Conservation (phyloP, 2,888 invertebrate species). For the Sinopyrophorus schimmeli region DNA sequence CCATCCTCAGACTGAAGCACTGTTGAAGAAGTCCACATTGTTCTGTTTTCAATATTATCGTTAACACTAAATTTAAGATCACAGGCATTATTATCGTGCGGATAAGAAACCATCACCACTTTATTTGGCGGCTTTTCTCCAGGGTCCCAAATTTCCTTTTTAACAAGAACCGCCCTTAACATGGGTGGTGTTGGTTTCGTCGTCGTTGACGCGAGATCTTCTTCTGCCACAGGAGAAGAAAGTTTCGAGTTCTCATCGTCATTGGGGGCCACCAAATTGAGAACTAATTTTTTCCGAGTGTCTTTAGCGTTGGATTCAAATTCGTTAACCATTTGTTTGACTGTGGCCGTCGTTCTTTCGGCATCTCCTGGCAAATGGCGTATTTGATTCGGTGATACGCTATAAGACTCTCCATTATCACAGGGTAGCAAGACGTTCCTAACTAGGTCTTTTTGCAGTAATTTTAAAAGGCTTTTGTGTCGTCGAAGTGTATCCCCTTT, state of each 20-base stretch:
- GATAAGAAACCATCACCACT: conserved; percentile 37
- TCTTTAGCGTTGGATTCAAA: conserved; percentile 65
- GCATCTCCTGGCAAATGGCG: conserved; percentile 67
- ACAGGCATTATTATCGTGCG: conserved; percentile 51
- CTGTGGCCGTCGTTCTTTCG: conserved; percentile 52
- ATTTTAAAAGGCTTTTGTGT: conserved; percentile 27
- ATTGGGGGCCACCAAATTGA: conserved; percentile 53
- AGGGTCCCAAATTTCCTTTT: conserved; percentile 70
- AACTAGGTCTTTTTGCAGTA: conserved; percentile 50
- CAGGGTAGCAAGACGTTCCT: conserved; percentile 83
- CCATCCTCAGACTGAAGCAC: conserved; percentile 43
- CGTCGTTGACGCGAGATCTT: conserved; percentile 25
- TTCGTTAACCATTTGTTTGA: conserved; percentile 73
- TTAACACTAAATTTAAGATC: conserved; percentile 52
- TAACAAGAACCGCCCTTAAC: conserved; percentile 51
- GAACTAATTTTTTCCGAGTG: conserved; percentile 55
- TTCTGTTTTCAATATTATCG: conserved; percentile 43
- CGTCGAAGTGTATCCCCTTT: conserved; percentile 27
- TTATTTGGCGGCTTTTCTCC: conserved; percentile 56
- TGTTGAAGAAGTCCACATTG: conserved; percentile 58
- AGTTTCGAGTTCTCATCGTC: conserved; percentile 36
- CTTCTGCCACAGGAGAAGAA: conserved; percentile 42
- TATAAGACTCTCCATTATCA: conserved; percentile 83
- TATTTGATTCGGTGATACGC: conserved; percentile 89
- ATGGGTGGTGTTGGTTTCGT: conserved; percentile 41